Conservation (phyloP, 2,888 invertebrate genomes). For the Palloptera scutellata region DNA sequence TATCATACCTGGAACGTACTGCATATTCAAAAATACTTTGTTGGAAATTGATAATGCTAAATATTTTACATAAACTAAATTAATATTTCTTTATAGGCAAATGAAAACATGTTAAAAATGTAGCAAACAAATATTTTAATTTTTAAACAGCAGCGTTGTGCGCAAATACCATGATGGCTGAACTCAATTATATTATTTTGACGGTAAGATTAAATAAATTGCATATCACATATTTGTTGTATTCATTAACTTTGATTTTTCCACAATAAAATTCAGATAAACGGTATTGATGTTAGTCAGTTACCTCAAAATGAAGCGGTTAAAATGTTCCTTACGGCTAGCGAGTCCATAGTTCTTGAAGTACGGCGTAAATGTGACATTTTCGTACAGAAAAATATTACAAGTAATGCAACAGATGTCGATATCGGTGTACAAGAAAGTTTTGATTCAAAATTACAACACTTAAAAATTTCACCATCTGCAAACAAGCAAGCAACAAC, state of each 20-base stretch:
- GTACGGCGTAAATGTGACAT: slow-evolving; percentile 63
- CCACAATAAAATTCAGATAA: slow-evolving; percentile 64
- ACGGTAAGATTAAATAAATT: slow-evolving; percentile 43
- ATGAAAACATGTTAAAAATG: too few species aligned
- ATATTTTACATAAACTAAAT: too few species aligned
- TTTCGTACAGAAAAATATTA: background rate
- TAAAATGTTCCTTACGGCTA: slow-evolving; percentile 69
- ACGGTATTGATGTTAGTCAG: slow-evolving; percentile 70
- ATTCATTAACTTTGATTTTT: background rate
- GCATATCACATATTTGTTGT: background rate
- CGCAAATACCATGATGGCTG: slow-evolving; percentile 33
- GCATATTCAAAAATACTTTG: too few species aligned
- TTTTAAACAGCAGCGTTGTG: slow-evolving; percentile 3
- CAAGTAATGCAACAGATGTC: slow-evolving; percentile 12
- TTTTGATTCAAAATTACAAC: slow-evolving; percentile 20
- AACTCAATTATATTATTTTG: slow-evolving; percentile 49
- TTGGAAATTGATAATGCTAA: too few species aligned
- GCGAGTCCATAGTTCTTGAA: slow-evolving; percentile 70
- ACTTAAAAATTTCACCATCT: slow-evolving; percentile 23
- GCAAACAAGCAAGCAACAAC: slow-evolving; percentile 25
- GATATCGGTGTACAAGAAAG: slow-evolving; percentile 18
- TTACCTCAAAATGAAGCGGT: slow-evolving; percentile 68
- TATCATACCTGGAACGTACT: too few species aligned
- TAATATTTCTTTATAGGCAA: too few species aligned
- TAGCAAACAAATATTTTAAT: too few species aligned